Base-by-base conservation (phyloP, 2,113 vertebrate species). In the Mesembrinibis cayennensis region DNA sequence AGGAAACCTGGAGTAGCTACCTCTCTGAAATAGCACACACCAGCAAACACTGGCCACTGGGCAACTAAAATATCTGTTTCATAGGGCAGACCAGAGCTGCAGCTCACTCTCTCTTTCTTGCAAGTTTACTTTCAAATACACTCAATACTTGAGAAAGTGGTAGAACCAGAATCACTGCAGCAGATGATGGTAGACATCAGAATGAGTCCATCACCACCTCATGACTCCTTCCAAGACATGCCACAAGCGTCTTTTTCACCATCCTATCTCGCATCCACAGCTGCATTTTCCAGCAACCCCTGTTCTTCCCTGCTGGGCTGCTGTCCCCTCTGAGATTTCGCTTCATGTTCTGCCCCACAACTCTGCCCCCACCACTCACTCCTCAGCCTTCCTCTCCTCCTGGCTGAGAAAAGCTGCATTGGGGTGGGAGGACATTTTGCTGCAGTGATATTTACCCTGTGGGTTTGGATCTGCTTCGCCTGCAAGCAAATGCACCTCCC, bases 391-490 rank as follows among this genome's bases (percentile, higher is more conserved):
- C 56, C 32, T 80, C 36, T 49, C 27, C 66, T 56, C 3, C 20
- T 16, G 10, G 16, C 49, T 16, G 2, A 13, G 38, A 74, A 44
- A 42, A 87, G 12, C 13, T 30, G 32, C 29, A 8, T 2, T 53
- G 81, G 66, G 38, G 23, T 14, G 7, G 45, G 11, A 80, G 45
- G 8, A 17, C 3, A 7, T 63, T 73, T 49, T 50, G 32, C 34
- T 47, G 38, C 5, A 4, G 58, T 10, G 8, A 38, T 42, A 25
- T 26, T 86, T 1, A 0, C 26, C 25, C 36, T 32, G 34, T 0
- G 5, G 55, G 22, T 66, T 73, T 81, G 79, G 30, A 79, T 61
- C 36, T 4, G 5, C 22, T 56, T 87, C 23, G 27, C 42, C 65
- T 7, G 2, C 13, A 25, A 22, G 16, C 4, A 8, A 72, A 65